Evolutionary conservation across 2,888 invertebrate genomes (phyloP), one percentile per base, ranked within the genome.

Genomic region (Parapristionchus giblindavisi): DNA sequence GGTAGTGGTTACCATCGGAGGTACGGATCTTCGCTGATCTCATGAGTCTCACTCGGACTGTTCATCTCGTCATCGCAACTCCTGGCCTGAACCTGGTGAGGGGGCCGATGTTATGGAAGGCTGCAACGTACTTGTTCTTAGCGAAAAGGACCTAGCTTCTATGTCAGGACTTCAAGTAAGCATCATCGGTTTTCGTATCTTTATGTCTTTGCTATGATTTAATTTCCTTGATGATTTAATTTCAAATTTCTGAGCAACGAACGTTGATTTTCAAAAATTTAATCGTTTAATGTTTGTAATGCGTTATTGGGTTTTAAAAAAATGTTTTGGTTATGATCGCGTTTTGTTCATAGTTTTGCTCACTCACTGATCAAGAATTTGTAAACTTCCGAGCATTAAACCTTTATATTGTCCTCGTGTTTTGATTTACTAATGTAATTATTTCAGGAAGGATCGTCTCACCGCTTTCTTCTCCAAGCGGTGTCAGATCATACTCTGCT

Each of bases 1-100:
- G 43, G 94, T 96, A 83, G 98, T 98, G 97, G 97, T 97, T 80
- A 96, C 97, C 86, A 98, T 97, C 83, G 97, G 97, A 89, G 97
- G 97, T 86, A 97, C 96, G 85, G 90, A 90, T 84, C 88, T 91
- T 21, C 93, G 96, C 89, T 90, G 97, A 98, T 90, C 97, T 98
- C 89, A 94, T 97, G 93, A 93, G 97, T 90, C 94, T 98, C 89
- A 96, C 96, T 91, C 95, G 97, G 90, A 95, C 95, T 92, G 77
- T 77, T 29, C 97, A 98, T 92, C 93, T 96, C 84, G 94, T 98
- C 88, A 96, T 98, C 89, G 97, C 97, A 81, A 98, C 97, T 80
- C 97, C 97, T 79, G 97, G 97, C 86, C 93, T 97, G 90, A 96
- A 98, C 90, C 92, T 97, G 89, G 97, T 91, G 97, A 97, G 90